Conservation (phyloP, 2,797 vertebrate species). For the Zenarchopterus dispar region DNA sequence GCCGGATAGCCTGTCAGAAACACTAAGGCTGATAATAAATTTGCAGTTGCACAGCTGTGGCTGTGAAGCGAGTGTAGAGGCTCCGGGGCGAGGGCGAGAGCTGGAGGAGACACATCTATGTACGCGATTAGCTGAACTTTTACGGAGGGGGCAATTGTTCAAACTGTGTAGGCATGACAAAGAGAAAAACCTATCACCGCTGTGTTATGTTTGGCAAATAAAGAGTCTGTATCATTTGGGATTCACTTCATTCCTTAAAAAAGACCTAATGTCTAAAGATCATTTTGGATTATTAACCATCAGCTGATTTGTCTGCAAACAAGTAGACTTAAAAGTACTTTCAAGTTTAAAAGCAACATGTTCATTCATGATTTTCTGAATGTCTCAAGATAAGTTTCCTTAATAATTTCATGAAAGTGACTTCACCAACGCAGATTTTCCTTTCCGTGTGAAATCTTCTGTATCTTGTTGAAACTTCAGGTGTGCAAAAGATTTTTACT, state of each 20-base stretch:
- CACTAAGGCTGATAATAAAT: constrained; percentile 79
- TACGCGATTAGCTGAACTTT: too few relatives aligned
- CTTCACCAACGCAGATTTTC: too few relatives aligned
- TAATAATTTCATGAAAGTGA: too few relatives aligned
- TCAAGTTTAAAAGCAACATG: too few relatives aligned
- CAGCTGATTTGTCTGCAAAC: background rate
- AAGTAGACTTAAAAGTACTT: too few relatives aligned
- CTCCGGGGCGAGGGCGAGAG: constrained; percentile 44
- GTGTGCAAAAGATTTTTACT: too few relatives aligned
- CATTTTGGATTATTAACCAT: background rate
- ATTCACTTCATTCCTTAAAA: constrained; percentile 2
- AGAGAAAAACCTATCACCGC: constrained; percentile 24
- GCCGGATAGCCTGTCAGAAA: constrained; percentile 75
- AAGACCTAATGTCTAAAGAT: background rate
- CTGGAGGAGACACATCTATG: constrained; percentile 36
- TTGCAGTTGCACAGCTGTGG: constrained; percentile 70
- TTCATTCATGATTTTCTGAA: too few relatives aligned
- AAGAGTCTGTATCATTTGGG: background rate
- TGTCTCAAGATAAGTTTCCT: too few relatives aligned
- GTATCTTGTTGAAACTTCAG: too few relatives aligned
- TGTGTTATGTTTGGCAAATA: constrained; percentile 5
- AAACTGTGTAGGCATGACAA: constrained; percentile 16
- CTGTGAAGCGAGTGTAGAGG: constrained; percentile 57
- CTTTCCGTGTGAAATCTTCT: too few relatives aligned
- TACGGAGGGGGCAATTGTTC: constrained; percentile 33